phyloP scores from a whole-genome alignment of 2,888 invertebrate species.

The Lacanobia oleracea region DNA sequence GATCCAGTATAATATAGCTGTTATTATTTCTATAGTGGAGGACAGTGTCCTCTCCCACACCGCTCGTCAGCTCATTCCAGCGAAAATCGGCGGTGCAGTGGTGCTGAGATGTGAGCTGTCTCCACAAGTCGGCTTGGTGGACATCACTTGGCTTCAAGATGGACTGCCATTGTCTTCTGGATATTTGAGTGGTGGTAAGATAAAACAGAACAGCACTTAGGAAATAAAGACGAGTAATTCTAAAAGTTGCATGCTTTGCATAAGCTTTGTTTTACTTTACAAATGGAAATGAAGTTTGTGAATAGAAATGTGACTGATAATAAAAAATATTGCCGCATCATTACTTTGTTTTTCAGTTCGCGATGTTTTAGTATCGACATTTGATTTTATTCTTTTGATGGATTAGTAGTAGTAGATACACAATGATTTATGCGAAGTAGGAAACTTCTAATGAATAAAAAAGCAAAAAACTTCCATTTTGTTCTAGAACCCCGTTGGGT shows the following conservation, averaged over 20 bases:
- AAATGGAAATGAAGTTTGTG: not conserved
- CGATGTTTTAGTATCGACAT: not conserved
- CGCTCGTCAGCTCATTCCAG: conserved; percentile 83
- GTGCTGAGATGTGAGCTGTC: conserved; percentile 84
- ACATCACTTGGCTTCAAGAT: conserved; percentile 86
- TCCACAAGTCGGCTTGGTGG: conserved; percentile 82
- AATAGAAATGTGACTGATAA: not conserved
- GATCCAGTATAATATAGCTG: too few species aligned
- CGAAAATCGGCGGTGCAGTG: conserved; percentile 83
- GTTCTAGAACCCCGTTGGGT: conserved; percentile 85
- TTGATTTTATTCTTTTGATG: not conserved
- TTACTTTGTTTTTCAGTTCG: not conserved
- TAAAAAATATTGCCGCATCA: not conserved
- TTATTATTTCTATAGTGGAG: conserved; percentile 77
- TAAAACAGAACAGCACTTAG: not conserved
- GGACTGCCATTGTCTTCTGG: conserved; percentile 83
- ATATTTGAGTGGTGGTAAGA: conserved; percentile 82
- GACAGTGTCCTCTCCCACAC: conserved; percentile 82
- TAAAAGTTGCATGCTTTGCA: not conserved
- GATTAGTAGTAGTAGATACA: too few species aligned
- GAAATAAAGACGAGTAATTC: not conserved
- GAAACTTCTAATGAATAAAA: not conserved
- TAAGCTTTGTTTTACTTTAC: not conserved
- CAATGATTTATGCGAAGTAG: not conserved
- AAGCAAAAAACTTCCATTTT: conserved; percentile 19